Evolutionary conservation across 1,140 invertebrate species (phyloP).

Genomic region (Papilio aristodemus): DNA sequence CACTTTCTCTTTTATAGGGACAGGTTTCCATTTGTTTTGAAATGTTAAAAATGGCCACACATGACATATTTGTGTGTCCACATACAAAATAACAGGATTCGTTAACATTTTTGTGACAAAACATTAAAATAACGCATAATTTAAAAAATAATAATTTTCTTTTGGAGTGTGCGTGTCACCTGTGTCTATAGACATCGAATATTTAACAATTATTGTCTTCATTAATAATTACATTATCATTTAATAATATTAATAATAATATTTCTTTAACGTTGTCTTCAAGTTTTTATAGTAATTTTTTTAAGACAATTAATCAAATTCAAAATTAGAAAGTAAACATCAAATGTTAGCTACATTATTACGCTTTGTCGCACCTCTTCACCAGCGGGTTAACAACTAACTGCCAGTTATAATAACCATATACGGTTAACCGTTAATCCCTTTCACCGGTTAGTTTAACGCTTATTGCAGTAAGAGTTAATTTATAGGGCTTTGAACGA

Average conservation of each 20-base stretch:
- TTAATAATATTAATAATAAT: too few species aligned
- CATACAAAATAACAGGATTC: not conserved
- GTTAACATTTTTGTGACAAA: too few species aligned
- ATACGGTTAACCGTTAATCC: constrained; percentile 25
- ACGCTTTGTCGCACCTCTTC: constrained; percentile 18
- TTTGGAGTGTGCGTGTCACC: too few species aligned
- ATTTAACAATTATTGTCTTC: too few species aligned
- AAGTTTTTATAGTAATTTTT: too few species aligned
- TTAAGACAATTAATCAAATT: not conserved
- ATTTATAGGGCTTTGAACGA: constrained; percentile 13
- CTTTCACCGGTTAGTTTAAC: constrained; percentile 27
- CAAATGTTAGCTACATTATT: constrained; percentile 13
- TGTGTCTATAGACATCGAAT: too few species aligned
- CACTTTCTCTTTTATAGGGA: constrained; percentile 8
- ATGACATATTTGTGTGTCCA: not conserved
- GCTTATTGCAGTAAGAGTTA: constrained; percentile 14
- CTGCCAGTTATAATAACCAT: constrained; percentile 26
- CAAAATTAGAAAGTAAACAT: constrained; percentile 22
- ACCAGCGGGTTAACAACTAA: constrained; percentile 10
- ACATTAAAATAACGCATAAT: too few species aligned
- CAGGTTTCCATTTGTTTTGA: constrained; percentile 2
- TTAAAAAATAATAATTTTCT: too few species aligned
- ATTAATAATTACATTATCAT: too few species aligned
- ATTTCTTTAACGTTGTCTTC: too few species aligned
- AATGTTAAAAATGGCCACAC: not conserved